Conservation (phyloP, 1,140 invertebrate species). For the Bombus superbus region DNA sequence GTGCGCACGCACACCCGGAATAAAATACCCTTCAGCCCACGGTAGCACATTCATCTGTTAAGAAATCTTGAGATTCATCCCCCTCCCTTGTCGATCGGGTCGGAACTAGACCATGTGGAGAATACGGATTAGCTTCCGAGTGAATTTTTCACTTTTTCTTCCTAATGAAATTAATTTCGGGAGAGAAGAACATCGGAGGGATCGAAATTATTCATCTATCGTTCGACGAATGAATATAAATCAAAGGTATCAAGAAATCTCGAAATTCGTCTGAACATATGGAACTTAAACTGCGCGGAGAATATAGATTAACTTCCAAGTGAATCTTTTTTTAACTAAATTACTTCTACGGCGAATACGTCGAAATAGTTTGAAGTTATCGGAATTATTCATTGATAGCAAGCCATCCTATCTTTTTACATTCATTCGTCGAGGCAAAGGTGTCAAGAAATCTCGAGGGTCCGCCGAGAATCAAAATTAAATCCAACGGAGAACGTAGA, state of each 20-base stretch:
- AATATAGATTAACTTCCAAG: neutral
- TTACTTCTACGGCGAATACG: neutral
- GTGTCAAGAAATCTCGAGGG: too few relatives aligned
- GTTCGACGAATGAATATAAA: too few relatives aligned
- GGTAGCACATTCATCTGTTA: slow-evolving; percentile 22
- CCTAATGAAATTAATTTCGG: neutral
- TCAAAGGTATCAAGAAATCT: too few relatives aligned
- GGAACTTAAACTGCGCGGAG: too few relatives aligned
- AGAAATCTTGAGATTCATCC: slow-evolving; percentile 1
- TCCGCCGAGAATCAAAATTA: too few relatives aligned
- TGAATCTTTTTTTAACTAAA: neutral
- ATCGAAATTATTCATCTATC: neutral
- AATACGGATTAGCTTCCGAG: neutral
- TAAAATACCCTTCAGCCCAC: slow-evolving; percentile 6
- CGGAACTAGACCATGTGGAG: neutral
- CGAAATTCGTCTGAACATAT: too few relatives aligned
- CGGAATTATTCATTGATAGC: too few relatives aligned
- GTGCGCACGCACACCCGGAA: neutral
- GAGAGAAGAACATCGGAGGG: neutral
- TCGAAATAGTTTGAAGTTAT: too few relatives aligned
- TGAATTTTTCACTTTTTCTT: neutral
- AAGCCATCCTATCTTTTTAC: too few relatives aligned
- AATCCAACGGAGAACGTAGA: neutral
- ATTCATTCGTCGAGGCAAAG: too few relatives aligned
- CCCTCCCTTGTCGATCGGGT: neutral